phyloP scores from a whole-genome alignment of 2,797 vertebrate genomes.

The Leptoclinus maculatus region DNA sequence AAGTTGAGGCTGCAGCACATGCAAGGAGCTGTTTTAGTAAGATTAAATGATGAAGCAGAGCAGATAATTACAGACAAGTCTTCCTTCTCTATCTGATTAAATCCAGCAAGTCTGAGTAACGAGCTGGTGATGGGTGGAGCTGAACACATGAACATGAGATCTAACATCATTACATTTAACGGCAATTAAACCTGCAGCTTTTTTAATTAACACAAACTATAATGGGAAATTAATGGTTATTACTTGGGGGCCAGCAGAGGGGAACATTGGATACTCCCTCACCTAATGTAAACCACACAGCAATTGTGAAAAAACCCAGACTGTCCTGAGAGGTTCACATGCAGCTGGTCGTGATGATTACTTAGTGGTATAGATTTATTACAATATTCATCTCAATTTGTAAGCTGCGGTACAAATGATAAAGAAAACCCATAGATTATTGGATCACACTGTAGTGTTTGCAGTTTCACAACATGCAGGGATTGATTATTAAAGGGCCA shows the following conservation, averaged over 20 bases:
- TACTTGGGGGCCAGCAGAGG: slow-evolving; percentile 70
- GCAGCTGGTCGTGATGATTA: slow-evolving; percentile 16
- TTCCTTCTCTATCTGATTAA: slow-evolving; percentile 82
- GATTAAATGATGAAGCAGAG: slow-evolving; percentile 80
- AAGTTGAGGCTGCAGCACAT: slow-evolving; percentile 42
- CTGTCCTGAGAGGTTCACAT: slow-evolving; percentile 27
- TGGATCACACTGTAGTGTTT: not conserved
- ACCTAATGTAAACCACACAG: slow-evolving; percentile 52
- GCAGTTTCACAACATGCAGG: not conserved
- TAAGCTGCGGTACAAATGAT: not conserved
- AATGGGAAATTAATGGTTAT: slow-evolving; percentile 86
- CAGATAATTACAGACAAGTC: slow-evolving; percentile 82
- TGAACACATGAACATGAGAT: slow-evolving; percentile 82
- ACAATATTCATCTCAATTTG: not conserved
- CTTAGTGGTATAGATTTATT: slow-evolving; percentile 11
- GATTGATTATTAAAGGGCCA: slow-evolving; percentile 11
- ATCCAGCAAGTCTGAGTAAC: slow-evolving; percentile 80
- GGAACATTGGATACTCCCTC: slow-evolving; percentile 53
- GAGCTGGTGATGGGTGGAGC: slow-evolving; percentile 80
- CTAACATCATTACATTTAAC: slow-evolving; percentile 86
- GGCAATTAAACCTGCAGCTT: slow-evolving; percentile 84
- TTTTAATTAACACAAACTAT: slow-evolving; percentile 87
- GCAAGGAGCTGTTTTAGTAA: slow-evolving; percentile 59
- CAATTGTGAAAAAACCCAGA: not conserved
- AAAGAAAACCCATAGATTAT: not conserved